Percentiles rank a stretch among this genome's conserved stretches.
Evolutionary conservation across 2,888 invertebrate species (phyloP).

Genomic region (Colletes collaris): DNA sequence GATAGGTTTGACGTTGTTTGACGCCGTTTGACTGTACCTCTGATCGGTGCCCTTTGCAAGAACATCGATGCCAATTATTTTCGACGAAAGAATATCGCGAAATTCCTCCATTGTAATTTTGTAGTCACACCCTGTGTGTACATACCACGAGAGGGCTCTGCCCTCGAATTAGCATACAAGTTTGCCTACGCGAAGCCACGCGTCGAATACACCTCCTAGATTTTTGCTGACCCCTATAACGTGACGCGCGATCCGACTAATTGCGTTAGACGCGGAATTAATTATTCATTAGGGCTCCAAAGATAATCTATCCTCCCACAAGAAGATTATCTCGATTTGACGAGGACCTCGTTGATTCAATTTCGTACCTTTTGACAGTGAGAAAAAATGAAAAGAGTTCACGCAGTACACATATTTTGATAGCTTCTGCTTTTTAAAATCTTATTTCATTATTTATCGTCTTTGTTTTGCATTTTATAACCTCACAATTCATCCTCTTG

Average conservation of each 20-base stretch:
- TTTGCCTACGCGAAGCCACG: constrained; percentile 62
- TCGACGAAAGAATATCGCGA: neutral
- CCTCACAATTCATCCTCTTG: too few species aligned
- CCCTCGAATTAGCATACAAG: constrained; percentile 60
- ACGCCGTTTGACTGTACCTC: too few species aligned
- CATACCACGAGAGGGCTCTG: constrained; percentile 48
- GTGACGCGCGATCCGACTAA: constrained; percentile 41
- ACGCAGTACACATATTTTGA: too few species aligned
- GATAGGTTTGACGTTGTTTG: too few species aligned
- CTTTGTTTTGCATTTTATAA: too few species aligned
- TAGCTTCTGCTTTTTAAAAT: too few species aligned
- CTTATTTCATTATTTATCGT: too few species aligned
- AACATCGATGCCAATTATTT: neutral
- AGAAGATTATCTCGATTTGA: constrained; percentile 13
- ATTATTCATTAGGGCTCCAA: constrained; percentile 44
- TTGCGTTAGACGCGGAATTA: constrained; percentile 48
- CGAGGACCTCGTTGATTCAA: neutral
- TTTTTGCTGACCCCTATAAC: constrained; percentile 36
- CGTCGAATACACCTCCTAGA: constrained; percentile 30
- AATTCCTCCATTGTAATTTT: neutral
- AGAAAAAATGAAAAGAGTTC: too few species aligned
- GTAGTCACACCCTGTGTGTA: constrained; percentile 34
- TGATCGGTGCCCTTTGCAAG: too few species aligned
- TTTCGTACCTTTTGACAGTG: too few species aligned
- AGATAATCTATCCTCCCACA: constrained; percentile 27